These are phyloP conservation scores for Muricea muricata DNA, from an alignment of 92 coral and sea anemone genomes.

Conservation along the genomic window DNA sequence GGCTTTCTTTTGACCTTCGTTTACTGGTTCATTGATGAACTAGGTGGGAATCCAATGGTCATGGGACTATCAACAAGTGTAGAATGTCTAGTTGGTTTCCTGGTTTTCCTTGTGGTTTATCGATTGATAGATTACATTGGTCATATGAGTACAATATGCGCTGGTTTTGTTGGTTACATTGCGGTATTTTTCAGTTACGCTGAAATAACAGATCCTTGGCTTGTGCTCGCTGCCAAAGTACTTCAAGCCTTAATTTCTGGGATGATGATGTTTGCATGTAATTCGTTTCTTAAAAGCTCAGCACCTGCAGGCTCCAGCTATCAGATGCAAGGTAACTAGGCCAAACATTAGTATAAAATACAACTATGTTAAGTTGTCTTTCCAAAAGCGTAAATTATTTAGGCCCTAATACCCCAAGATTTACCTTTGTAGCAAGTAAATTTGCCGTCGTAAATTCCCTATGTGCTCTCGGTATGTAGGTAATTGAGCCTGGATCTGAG, in stretches of 20 bases:
- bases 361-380: no score
- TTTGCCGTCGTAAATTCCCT: no score
- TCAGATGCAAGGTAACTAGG: conserved; percentile 13
- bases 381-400: no score
- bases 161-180: conserved; percentile 4
- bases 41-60: conserved; percentile 69
- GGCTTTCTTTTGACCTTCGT: conserved; percentile 85
- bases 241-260: neutral
- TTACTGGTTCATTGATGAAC: conserved; percentile 86
- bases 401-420: no score
- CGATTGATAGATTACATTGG: neutral
- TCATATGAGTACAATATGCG: conserved; percentile 6
- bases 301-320: conserved; percentile 24
- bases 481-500: no score
- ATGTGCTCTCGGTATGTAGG: no score
- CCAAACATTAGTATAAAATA: no score
- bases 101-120: neutral
- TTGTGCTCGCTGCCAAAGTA: conserved; percentile 8
- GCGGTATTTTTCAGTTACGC: neutral
- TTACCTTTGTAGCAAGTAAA: no score
- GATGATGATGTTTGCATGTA: neutral
- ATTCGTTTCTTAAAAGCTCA: neutral
- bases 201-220: neutral
- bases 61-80: conserved; percentile 64
- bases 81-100: neutral